phyloP scores from a whole-genome alignment of 2,797 vertebrate species.

The Danio albolineatus region DNA sequence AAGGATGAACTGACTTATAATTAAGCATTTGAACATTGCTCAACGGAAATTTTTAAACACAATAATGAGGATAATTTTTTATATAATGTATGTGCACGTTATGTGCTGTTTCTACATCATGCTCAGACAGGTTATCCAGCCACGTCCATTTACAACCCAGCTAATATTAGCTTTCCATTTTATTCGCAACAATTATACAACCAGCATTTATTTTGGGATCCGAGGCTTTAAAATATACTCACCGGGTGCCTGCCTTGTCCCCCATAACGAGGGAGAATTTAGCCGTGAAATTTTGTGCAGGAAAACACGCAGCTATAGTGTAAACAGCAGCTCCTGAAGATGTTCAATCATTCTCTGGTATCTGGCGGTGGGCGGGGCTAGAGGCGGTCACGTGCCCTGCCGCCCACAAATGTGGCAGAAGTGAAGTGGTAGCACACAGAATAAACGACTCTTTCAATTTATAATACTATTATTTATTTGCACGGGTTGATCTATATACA shows the following conservation, averaged over 20 bases:
- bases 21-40: neutral
- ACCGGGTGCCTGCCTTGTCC: slow-evolving; percentile 86
- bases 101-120: neutral
- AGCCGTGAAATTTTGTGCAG: slow-evolving; percentile 63
- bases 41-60: neutral
- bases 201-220: neutral
- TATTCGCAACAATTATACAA: neutral
- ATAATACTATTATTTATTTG: neutral
- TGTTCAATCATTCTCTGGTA: slow-evolving; percentile 18
- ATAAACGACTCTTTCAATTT: neutral
- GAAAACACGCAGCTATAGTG: slow-evolving; percentile 55
- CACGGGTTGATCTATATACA: neutral
- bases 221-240: slow-evolving; percentile 40
- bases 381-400: slow-evolving; percentile 8
- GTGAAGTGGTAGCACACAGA: neutral
- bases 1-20: neutral
- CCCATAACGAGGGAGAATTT: slow-evolving; percentile 79
- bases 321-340: slow-evolving; percentile 30
- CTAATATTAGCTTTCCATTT: slow-evolving; percentile 15
- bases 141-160: neutral
- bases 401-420: neutral
- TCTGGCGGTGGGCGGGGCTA: slow-evolving; percentile 22
- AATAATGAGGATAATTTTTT: too few relatives aligned
- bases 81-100: neutral
- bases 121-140: neutral